phyloP scores from a whole-genome alignment of 2,797 vertebrate genomes.

The Crenichthys baileyi region DNA sequence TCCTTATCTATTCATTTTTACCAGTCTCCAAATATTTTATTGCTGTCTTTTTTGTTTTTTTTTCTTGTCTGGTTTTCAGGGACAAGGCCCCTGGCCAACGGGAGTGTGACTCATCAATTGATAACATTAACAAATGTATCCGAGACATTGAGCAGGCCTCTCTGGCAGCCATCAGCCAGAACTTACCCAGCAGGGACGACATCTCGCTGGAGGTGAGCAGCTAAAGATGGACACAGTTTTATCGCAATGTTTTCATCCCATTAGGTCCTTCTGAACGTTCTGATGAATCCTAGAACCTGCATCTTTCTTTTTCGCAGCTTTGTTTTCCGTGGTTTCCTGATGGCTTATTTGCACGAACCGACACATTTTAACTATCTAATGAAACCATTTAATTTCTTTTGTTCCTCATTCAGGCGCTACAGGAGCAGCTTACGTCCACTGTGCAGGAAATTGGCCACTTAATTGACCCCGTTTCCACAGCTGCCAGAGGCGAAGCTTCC shows the following conservation, averaged over 20 bases:
- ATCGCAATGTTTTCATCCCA: neutral
- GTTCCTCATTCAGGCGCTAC: constrained; percentile 85
- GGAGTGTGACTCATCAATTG: constrained; percentile 97
- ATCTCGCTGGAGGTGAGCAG: constrained; percentile 93
- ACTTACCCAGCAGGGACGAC: constrained; percentile 92
- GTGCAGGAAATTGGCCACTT: constrained; percentile 98
- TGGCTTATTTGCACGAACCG: constrained; percentile 25
- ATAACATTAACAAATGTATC: constrained; percentile 96
- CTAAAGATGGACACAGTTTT: constrained; percentile 8
- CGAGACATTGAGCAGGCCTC: constrained; percentile 98
- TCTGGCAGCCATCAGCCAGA: constrained; percentile 93
- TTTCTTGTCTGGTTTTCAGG: constrained; percentile 71
- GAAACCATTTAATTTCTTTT: constrained; percentile 47
- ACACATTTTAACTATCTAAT: constrained; percentile 29
- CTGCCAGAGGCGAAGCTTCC: constrained; percentile 94
- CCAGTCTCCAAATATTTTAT: constrained; percentile 23
- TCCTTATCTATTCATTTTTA: constrained; percentile 16
- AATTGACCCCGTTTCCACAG: constrained; percentile 94
- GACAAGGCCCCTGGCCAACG: constrained; percentile 98
- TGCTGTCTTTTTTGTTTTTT: constrained; percentile 14
- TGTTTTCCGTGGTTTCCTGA: constrained; percentile 13
- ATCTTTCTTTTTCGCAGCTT: neutral
- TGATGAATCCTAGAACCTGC: neutral
- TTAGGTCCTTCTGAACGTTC: neutral
- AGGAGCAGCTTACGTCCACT: constrained; percentile 95